Evolutionary conservation across 2,113 vertebrate genomes (phyloP).

Genomic region (Oenanthe oenanthe): DNA sequence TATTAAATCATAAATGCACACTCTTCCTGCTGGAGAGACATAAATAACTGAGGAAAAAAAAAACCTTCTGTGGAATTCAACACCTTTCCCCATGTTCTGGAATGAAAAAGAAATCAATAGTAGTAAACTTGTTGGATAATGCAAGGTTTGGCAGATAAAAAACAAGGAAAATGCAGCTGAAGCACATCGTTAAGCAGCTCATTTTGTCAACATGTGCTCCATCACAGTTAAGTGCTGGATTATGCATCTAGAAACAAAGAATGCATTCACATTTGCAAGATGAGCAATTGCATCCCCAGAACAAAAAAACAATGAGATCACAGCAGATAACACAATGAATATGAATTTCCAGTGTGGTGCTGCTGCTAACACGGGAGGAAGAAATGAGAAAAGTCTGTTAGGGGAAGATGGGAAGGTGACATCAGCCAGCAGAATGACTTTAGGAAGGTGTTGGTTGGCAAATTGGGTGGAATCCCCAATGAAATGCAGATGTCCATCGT

Average conservation of each 20-base stretch:
- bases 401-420: neutral
- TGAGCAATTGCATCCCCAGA: neutral
- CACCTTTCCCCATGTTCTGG: neutral
- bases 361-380: neutral
- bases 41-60: neutral
- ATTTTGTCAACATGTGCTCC: slow-evolving; percentile 33
- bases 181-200: slow-evolving; percentile 1
- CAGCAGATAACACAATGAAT: neutral
- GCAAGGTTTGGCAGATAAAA: slow-evolving; percentile 30
- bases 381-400: neutral
- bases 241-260: slow-evolving; percentile 37
- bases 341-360: neutral
- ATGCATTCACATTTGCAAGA: neutral
- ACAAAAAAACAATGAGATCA: neutral
- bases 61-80: neutral
- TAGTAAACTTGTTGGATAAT: slow-evolving; percentile 32
- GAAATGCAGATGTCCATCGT: neutral
- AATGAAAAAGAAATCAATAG: slow-evolving; percentile 36
- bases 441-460: neutral
- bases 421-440: neutral
- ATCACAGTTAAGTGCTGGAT: slow-evolving; percentile 41
- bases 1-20: neutral
- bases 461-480: neutral
- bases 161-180: neutral
- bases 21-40: neutral